A percentile compares a stretch with the other conserved stretches of the same genome.
Conservation (phyloP, 2,113 vertebrate genomes). For the Notarius lentiginosus region DNA sequence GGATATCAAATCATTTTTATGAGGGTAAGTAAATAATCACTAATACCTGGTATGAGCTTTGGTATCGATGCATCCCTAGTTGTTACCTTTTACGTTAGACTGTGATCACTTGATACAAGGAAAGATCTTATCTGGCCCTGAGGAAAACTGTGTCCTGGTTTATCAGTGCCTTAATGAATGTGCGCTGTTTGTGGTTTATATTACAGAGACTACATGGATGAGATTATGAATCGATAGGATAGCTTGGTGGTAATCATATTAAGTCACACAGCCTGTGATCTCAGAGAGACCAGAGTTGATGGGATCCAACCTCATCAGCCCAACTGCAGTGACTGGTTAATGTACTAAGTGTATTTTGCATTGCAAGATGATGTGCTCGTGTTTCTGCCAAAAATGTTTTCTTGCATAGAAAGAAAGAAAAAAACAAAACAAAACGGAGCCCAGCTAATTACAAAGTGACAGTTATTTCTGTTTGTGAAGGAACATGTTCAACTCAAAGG, state of each 20-base stretch:
- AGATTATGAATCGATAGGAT: slow-evolving; percentile 59
- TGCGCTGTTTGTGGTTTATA: slow-evolving; percentile 40
- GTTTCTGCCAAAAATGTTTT: slow-evolving; percentile 1
- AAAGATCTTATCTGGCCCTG: slow-evolving; percentile 16
- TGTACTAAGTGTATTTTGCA: background rate
- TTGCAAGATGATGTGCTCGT: background rate
- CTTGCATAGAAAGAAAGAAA: slow-evolving; percentile 3
- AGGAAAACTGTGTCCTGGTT: slow-evolving; percentile 20
- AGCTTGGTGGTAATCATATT: slow-evolving; percentile 56
- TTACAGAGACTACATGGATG: slow-evolving; percentile 57
- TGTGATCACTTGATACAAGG: slow-evolving; percentile 1
- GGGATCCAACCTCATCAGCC: background rate
- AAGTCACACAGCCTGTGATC: slow-evolving; percentile 51
- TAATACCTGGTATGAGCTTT: background rate
- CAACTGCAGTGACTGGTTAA: background rate
- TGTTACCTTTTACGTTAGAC: background rate
- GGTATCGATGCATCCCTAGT: background rate
- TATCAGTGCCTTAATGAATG: slow-evolving; percentile 49
- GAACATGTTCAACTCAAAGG: slow-evolving; percentile 22
- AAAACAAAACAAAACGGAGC: slow-evolving; percentile 33
- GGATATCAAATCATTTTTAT: background rate
- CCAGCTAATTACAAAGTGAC: slow-evolving; percentile 66
- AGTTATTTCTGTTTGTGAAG: slow-evolving; percentile 52
- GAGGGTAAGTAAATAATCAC: background rate
- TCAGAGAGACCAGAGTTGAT: slow-evolving; percentile 23